Evolutionary conservation across 2,113 vertebrate genomes (phyloP).

Genomic region (Solea solea): DNA sequence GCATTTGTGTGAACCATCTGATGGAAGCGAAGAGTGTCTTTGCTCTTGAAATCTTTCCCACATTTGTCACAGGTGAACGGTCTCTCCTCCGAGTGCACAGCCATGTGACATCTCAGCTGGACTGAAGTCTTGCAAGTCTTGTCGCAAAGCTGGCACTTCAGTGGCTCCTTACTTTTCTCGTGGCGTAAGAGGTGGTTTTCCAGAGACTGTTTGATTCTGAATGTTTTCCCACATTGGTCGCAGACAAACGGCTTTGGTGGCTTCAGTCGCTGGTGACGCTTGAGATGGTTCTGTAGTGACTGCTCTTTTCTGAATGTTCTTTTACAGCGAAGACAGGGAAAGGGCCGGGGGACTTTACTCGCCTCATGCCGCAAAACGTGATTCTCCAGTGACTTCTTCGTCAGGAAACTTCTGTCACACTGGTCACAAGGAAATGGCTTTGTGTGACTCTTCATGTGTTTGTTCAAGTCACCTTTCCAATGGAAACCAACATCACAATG

Average conservation of each 20-base stretch:
- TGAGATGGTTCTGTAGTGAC: conserved; percentile 71
- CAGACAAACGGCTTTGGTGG: conserved; percentile 69
- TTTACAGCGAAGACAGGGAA: conserved; percentile 66
- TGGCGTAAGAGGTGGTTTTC: conserved; percentile 72
- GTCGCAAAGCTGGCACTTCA: conserved; percentile 66
- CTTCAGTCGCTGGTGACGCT: conserved; percentile 46
- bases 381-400: conserved; percentile 62
- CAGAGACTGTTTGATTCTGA: conserved; percentile 60
- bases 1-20: conserved; percentile 70
- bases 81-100: conserved; percentile 71
- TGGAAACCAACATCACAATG: conserved; percentile 57
- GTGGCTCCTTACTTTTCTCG: conserved; percentile 57
- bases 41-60: conserved; percentile 77
- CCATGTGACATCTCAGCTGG: conserved; percentile 66
- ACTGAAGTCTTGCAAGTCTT: conserved; percentile 67
- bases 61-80: conserved; percentile 70
- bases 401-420: conserved; percentile 58
- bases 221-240: conserved; percentile 66
- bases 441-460: conserved; percentile 64
- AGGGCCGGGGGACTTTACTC: conserved; percentile 53
- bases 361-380: conserved; percentile 52
- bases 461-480: conserved; percentile 69
- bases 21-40: conserved; percentile 76
- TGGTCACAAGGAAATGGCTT: conserved; percentile 56
- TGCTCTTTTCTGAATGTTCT: conserved; percentile 61